Evolutionary conservation across 2,113 vertebrate species (phyloP).

Genomic region (Rutilus rutilus): DNA sequence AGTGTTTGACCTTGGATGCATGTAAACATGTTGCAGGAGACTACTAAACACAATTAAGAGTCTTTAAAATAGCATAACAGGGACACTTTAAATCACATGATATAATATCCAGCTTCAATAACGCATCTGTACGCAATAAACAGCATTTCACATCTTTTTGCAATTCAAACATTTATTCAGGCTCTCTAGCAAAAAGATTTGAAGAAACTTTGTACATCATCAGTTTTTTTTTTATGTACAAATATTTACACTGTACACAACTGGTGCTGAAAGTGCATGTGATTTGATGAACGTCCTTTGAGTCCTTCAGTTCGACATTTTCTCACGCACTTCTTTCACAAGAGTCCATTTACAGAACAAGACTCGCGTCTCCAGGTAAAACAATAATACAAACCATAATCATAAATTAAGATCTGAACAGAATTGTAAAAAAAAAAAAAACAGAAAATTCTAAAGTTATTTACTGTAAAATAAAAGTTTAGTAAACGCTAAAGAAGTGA

Average conservation of each 20-base stretch:
- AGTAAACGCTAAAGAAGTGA: too few species aligned
- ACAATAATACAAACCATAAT: background rate
- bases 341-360: background rate
- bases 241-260: constrained; percentile 76
- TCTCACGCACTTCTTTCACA: background rate
- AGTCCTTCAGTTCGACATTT: background rate
- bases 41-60: too few species aligned
- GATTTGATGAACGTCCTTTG: background rate
- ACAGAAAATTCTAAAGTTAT: background rate
- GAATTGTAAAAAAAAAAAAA: background rate
- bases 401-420: constrained; percentile 41
- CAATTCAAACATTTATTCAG: constrained; percentile 72
- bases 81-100: background rate
- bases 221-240: constrained; percentile 59
- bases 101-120: background rate
- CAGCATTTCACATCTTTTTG: constrained; percentile 52
- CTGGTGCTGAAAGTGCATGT: too few species aligned
- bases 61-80: too few species aligned
- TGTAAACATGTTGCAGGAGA: too few species aligned
- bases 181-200: constrained; percentile 61
- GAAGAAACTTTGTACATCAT: constrained; percentile 68
- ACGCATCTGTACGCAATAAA: background rate
- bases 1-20: too few species aligned
- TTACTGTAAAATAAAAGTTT: background rate
- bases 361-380: background rate